Conservation (phyloP, 2,888 invertebrate genomes). For the Anoncus sp. region DNA sequence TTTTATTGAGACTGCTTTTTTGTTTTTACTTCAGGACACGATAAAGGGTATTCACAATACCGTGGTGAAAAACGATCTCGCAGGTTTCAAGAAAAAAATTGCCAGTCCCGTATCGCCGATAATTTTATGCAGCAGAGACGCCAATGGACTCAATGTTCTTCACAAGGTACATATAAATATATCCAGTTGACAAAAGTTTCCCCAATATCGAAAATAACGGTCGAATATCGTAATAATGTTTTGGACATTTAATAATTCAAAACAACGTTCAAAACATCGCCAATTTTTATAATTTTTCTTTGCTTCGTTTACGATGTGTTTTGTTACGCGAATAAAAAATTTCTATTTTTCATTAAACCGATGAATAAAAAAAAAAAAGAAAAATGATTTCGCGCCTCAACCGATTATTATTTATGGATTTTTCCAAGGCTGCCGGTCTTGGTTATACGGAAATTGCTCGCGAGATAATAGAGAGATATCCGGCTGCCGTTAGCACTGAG, state of each 20-base stretch:
- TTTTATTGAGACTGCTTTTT: slow-evolving; percentile 32
- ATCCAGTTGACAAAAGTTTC: no score
- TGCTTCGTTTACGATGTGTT: no score
- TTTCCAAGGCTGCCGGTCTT: slow-evolving; percentile 90
- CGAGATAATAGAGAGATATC: slow-evolving; percentile 89
- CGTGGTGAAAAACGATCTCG: slow-evolving; percentile 91
- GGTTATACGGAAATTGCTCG: slow-evolving; percentile 90
- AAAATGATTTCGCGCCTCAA: background rate
- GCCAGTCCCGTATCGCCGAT: slow-evolving; percentile 89
- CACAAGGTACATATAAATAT: slow-evolving; percentile 90
- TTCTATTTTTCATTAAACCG: no score
- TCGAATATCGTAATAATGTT: no score
- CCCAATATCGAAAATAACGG: no score
- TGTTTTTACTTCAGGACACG: slow-evolving; percentile 86
- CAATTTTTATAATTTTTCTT: no score
- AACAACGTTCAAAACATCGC: no score
- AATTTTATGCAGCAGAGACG: slow-evolving; percentile 90
- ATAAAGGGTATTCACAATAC: slow-evolving; percentile 92
- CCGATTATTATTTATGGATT: background rate
- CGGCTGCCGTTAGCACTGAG: slow-evolving; percentile 87
- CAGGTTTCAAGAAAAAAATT: slow-evolving; percentile 87
- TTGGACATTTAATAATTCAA: no score
- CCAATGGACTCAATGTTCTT: slow-evolving; percentile 92
- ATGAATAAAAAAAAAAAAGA: slow-evolving; percentile 27
- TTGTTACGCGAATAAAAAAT: no score